A percentile compares a stretch with the other conserved stretches of the same genome.
These are phyloP conservation scores for Pseudomyrmex cubaensis DNA, from an alignment of 1,140 invertebrate species.

Conservation along the genomic window DNA sequence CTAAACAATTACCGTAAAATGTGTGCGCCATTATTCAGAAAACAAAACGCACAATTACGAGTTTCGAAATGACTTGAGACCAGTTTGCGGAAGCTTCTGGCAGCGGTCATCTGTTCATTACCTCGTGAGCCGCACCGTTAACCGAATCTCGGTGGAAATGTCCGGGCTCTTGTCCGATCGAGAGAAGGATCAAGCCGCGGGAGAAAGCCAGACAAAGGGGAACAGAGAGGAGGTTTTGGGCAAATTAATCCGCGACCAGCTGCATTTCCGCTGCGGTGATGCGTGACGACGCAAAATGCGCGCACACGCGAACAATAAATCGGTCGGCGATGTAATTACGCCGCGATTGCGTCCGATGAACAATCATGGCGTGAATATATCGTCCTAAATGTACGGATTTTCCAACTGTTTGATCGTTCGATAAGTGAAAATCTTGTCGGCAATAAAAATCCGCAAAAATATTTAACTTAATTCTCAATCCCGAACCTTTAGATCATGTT, in stretches of 20 bases:
- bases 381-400: not conserved
- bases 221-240: slow-evolving; percentile 5
- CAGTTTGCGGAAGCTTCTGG: not conserved
- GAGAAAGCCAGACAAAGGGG: slow-evolving; percentile 32
- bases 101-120: slow-evolving; percentile 27
- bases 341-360: slow-evolving; percentile 26
- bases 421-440: not conserved
- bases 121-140: slow-evolving; percentile 10
- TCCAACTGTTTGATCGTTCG: not conserved
- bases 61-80: not conserved
- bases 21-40: not conserved
- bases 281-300: slow-evolving; percentile 50
- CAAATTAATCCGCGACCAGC: slow-evolving; percentile 60
- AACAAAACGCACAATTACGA: slow-evolving; percentile 39
- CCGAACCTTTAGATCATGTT: too few relatives aligned
- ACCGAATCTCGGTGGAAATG: slow-evolving; percentile 44
- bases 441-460: not conserved
- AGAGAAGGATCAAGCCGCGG: not conserved
- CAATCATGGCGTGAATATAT: slow-evolving; percentile 22
- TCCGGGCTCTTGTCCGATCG: not conserved
- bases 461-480: not conserved
- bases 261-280: slow-evolving; percentile 61
- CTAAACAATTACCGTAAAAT: too few relatives aligned
- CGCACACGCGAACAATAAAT: slow-evolving; percentile 18
- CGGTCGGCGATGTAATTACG: slow-evolving; percentile 17